These are phyloP conservation scores for Drosophila setosimentum DNA, from an alignment of 2,888 invertebrate genomes.

Conservation along the genomic window DNA sequence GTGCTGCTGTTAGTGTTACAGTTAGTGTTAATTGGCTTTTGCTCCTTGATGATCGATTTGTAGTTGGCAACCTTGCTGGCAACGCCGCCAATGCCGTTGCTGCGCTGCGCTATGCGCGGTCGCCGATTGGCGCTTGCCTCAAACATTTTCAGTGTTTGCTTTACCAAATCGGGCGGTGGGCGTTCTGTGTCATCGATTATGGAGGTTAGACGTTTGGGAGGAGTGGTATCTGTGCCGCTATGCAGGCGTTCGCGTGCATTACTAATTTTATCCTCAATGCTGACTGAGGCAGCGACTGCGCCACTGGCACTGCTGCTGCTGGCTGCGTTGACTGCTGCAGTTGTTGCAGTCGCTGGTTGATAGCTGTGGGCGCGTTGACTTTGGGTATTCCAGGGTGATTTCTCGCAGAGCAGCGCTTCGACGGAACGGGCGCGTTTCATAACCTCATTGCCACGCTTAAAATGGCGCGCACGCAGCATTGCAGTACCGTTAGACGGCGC, in stretches of 20 bases:
- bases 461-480: slow-evolving; percentile 83
- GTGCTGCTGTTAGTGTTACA: not conserved
- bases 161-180: slow-evolving; percentile 95
- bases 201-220: slow-evolving; percentile 88
- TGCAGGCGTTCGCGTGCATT: slow-evolving; percentile 84
- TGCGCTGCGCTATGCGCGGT: slow-evolving; percentile 84
- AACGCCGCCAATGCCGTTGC: slow-evolving; percentile 86
- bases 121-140: slow-evolving; percentile 88
- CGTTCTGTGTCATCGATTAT: slow-evolving; percentile 91
- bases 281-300: slow-evolving; percentile 58
- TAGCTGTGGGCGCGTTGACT: slow-evolving; percentile 45
- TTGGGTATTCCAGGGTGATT: slow-evolving; percentile 84
- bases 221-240: slow-evolving; percentile 84
- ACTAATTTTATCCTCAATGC: slow-evolving; percentile 85
- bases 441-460: slow-evolving; percentile 87
- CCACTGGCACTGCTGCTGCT: slow-evolving; percentile 12
- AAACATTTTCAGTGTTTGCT: slow-evolving; percentile 93
- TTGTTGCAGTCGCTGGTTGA: slow-evolving; percentile 15
- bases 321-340: slow-evolving; percentile 3
- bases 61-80: slow-evolving; percentile 89
- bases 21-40: slow-evolving; percentile 80
- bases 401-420: slow-evolving; percentile 91
- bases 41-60: slow-evolving; percentile 88
- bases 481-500: slow-evolving; percentile 29
- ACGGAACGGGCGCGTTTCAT: slow-evolving; percentile 95